A percentile compares a stretch with the other conserved stretches of the same genome.
Evolutionary conservation across 2,888 invertebrate species (phyloP).

Genomic region (Phaonia tiefii): DNA sequence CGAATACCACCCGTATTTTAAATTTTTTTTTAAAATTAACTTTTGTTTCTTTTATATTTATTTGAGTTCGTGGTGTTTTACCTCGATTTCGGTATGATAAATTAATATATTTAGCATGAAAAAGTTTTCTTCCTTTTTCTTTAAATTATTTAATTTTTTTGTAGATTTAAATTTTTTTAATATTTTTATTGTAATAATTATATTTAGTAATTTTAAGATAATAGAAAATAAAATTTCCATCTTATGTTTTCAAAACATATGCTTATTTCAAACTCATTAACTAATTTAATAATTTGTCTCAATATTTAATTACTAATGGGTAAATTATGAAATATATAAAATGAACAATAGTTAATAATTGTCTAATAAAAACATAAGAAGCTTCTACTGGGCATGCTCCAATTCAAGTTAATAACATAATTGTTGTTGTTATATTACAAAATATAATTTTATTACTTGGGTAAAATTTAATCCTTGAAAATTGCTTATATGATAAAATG

Average conservation of each 20-base stretch:
- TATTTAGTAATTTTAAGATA: conserved; percentile 81
- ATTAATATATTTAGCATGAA: conserved; percentile 86
- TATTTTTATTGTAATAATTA: conserved; percentile 78
- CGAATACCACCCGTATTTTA: no score
- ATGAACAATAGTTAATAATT: conserved; percentile 84
- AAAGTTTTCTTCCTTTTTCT: conserved; percentile 84
- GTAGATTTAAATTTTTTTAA: conserved; percentile 81
- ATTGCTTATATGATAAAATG: conserved; percentile 75
- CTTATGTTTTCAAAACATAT: conserved; percentile 87
- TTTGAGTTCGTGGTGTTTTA: conserved; percentile 85
- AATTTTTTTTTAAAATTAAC: conserved; percentile 82
- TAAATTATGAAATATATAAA: conserved; percentile 83
- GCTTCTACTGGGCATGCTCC: conserved; percentile 86
- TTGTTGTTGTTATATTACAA: conserved; percentile 82
- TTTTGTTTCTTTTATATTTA: conserved; percentile 79
- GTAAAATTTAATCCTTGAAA: conserved; percentile 81
- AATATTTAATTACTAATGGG: conserved; percentile 81
- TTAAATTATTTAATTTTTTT: conserved; percentile 84
- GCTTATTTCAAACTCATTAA: conserved; percentile 86
- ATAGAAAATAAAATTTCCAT: conserved; percentile 83
- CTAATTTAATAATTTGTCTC: conserved; percentile 82
- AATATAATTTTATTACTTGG: conserved; percentile 84
- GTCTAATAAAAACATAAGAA: conserved; percentile 84
- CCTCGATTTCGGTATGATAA: conserved; percentile 89
- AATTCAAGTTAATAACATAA: conserved; percentile 87